Evolutionary conservation across 1,140 invertebrate genomes (phyloP), one percentile per base, ranked within the genome.

Genomic region (Nephila pilipes): DNA sequence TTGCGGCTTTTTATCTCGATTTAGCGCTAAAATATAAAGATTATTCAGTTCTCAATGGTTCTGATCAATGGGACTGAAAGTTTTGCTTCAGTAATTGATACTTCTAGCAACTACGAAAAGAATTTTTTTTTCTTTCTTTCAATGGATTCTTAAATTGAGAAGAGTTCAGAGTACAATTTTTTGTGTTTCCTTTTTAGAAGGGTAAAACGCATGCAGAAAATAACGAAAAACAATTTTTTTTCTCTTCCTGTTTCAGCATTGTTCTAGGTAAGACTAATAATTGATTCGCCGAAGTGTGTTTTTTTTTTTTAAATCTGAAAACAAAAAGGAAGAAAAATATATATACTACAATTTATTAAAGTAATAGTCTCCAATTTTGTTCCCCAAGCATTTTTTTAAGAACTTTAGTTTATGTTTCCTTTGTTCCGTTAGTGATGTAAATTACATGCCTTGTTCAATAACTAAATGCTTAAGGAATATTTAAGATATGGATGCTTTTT

Each of bases 21-120:
- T 36, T 75, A 75, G 69, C 69, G 10, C 2, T 75, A 36, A 46
- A 75, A 32, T 75, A 32, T 20, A 29, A 36, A 32, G 69, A 75
- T 32, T 29, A 75, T 32, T 36, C 69, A 65, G 25, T 18, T 75
- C 29, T 75, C 69, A 36, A 18, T 0, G 12, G 32, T 22, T 75
- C 29, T 29, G 25, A 18, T 75, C 69, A 4, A 5, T 18, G 4
- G 69, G 4, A 65, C 25, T 12, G 22, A 36, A 75, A 75, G 32
- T 14, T 25, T 75, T 5, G 69, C 69, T 32, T 18, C 69, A 32
- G 69, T 75, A 75, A 75, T 75, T 75, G 65, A 75, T 75, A 75
- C 65, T 75, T 25, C 14, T 29, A 36, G 18, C 14, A 20, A 29
- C 69, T 32, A 18, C 32, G 36, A 5, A 32, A 65, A 65, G n/a